phyloP scores from a whole-genome alignment of 1,140 invertebrate species.

The Psix sp. region DNA sequence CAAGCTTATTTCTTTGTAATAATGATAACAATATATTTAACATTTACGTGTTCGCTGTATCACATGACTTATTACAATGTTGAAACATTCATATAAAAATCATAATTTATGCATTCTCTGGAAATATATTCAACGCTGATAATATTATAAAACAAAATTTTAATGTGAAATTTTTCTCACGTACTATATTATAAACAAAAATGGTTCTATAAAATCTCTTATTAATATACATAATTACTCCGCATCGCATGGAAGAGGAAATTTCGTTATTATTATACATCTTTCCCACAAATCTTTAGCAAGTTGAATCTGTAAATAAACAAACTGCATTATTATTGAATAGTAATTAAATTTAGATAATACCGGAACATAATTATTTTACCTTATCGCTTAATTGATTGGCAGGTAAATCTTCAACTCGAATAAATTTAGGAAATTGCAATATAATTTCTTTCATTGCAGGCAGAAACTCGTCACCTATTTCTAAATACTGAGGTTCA shows the following conservation, averaged over 20 bases:
- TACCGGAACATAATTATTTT: constrained; percentile 29
- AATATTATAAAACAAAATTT: no score
- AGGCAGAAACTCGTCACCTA: constrained; percentile 81
- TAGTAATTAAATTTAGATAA: no score
- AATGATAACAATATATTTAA: no score
- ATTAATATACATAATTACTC: not conserved
- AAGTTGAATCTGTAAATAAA: constrained; percentile 76
- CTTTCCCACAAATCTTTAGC: constrained; percentile 84
- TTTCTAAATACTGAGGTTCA: constrained; percentile 87
- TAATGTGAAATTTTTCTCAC: no score
- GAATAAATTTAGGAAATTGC: constrained; percentile 86
- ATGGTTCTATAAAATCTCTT: not conserved
- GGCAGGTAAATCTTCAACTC: constrained; percentile 84
- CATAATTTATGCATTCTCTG: no score
- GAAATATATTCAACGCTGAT: no score
- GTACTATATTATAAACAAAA: no score
- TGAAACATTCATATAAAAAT: no score
- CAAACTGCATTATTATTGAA: no score
- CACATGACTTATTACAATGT: no score
- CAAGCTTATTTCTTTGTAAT: no score
- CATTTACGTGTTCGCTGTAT: no score
- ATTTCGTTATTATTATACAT: constrained; percentile 81
- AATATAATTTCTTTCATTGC: constrained; percentile 84
- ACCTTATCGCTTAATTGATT: constrained; percentile 81
- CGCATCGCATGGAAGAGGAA: constrained; percentile 73